Conservation (phyloP, 2,113 vertebrate genomes). For the Zosterops lateralis region DNA sequence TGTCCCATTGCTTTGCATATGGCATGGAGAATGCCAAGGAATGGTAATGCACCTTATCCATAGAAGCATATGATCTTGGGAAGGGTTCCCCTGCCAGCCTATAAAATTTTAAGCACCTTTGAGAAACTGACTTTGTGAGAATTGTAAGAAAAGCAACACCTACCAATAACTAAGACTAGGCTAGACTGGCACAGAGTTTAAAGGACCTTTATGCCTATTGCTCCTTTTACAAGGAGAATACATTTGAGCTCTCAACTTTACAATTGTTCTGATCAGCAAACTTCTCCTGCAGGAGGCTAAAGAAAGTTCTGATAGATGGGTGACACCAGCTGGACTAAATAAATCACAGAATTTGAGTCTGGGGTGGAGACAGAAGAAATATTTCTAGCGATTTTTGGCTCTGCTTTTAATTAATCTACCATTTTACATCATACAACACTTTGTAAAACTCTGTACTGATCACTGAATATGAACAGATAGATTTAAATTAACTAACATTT, state of each 20-base stretch:
- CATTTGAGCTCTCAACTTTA: not conserved
- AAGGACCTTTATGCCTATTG: not conserved
- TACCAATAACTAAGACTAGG: not conserved
- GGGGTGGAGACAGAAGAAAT: not conserved
- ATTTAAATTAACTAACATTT: not conserved
- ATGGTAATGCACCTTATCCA: not conserved
- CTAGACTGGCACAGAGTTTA: not conserved
- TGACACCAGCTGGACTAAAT: not conserved
- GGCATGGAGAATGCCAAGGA: not conserved
- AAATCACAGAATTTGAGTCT: not conserved
- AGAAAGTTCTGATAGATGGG: not conserved
- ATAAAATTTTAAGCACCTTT: not conserved
- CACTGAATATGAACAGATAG: not conserved
- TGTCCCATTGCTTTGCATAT: not conserved
- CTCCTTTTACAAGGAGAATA: not conserved
- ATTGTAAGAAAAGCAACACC: rapidly evolving
- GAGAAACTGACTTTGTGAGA: not conserved
- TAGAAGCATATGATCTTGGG: not conserved
- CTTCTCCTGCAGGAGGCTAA: not conserved
- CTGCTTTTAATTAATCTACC: not conserved
- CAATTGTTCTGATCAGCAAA: not conserved
- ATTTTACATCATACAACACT: not conserved
- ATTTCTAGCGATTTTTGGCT: not conserved
- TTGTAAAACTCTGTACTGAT: not conserved
- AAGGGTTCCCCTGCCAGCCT: not conserved